Conservation (phyloP, 2,113 vertebrate genomes). For the Mormoops blainvillei region DNA sequence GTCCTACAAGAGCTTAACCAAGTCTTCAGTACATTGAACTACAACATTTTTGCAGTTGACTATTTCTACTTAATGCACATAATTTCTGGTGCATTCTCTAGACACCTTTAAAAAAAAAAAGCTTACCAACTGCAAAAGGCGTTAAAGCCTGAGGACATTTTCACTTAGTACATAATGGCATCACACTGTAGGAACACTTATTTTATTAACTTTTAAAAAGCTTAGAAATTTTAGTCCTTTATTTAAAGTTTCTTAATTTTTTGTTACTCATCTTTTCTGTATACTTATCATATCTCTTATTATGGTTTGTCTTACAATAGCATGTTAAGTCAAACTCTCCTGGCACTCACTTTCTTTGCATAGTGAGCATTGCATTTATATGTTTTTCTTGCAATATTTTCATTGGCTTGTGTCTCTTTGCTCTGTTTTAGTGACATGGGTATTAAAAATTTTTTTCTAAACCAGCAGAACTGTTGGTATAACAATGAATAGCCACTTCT, state of each 20-base stretch:
- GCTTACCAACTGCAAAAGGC: not conserved
- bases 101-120: not conserved
- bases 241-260: constrained; percentile 6
- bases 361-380: not conserved
- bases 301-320: not conserved
- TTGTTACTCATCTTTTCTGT: not conserved
- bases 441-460: not conserved
- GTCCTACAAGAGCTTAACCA: not conserved
- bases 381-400: not conserved
- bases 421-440: not conserved
- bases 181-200: not conserved
- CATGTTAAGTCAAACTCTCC: not conserved
- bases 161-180: not conserved
- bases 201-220: not conserved
- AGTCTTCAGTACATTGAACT: not conserved
- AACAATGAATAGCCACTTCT: not conserved
- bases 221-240: not conserved
- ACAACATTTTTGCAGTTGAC: constrained; percentile 31
- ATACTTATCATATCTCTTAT: not conserved
- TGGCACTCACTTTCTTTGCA: not conserved
- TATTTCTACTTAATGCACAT: constrained; percentile 16
- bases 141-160: constrained; percentile 16
- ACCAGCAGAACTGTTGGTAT: not conserved
- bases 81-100: constrained; percentile 9
- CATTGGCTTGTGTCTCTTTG: not conserved